Base-by-base conservation (phyloP, 2,888 invertebrate species). In the Caenorhabditis becei region DNA sequence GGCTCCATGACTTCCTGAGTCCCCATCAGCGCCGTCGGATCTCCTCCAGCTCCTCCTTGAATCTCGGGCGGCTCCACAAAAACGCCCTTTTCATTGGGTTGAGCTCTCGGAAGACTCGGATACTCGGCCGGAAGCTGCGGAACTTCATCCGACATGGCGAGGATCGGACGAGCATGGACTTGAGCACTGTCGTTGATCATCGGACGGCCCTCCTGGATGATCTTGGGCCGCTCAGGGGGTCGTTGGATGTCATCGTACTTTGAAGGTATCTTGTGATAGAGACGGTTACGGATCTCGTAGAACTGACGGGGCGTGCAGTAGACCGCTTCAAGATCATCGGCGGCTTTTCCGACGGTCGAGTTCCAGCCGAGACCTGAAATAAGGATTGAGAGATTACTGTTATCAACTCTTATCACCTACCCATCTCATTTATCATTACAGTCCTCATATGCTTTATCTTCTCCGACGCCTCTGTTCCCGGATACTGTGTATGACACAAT, bases 91-190 rank as follows among this genome's bases (percentile, higher is more conserved):
- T 67, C 61, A 53, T 84, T 70, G 1, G 81, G 84, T 14, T 65
- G 49, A 11, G 74, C 74, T 18, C 65, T 47, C 37, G 83, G 77
- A 8, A 47, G 18, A 47, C 81, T 83, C 7, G 85, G 85, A 54
- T 72, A 82, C n/a, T 85, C 85, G 14, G n/a, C 28, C 1, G 85
- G 85, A 5, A 85, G 66, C 16, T 77, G 35, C 1, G 56, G 54
- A 7, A 35, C 51, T 16, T 70, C 47, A 18, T 75, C 82, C 11
- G 53, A 32, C 80, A 82, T 85, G 1, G 62, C 53, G 2, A 82
- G 63, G 32, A 85, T 85, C 16, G 85, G 85, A 2, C 85, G 70
- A 35, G 67, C 49, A 20, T 85, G 85, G 14, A 85, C 77, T 63
- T 85, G 59, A 20, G 80, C 49, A 58, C 75, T 80, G 49, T 85